Evolutionary conservation across 2,888 invertebrate genomes (phyloP), one percentile per base, ranked within the genome.

Genomic region (Dromius quadrimaculatus): DNA sequence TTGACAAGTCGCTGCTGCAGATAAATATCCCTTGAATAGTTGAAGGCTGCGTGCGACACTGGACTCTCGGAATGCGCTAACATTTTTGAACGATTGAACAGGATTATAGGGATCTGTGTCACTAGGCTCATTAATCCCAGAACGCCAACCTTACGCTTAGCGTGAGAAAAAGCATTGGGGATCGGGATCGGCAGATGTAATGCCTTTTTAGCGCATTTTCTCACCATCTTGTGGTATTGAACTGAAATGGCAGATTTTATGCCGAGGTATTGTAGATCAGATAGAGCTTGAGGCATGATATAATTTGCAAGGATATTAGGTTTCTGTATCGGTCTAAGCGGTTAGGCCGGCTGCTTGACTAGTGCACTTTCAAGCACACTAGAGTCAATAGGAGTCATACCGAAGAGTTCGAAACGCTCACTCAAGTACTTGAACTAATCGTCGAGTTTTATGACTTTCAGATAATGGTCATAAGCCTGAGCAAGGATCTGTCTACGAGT

Each of bases 171-270:
- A 1, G 4, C 20, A 1, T 6, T 50, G 0, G 57, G 9, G 11
- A 64, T 70, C 1, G 20, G 28, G 1, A n/a, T 4, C 2, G 20
- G 19, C 0, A 69, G 61, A n/a, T 70, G 61, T 1, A 70, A 72
- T 3, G 13, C 22, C n/a, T n/a, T 1, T 13, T 50, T 50, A 3
- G 22, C 50, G 8, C n/a, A 9, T 11, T 50, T 50, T n/a, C 22
- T 1, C 13, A 22, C 1, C 11, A n/a, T 1, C 11, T 13, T 1
- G n/a, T 50, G 22, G 50, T 23, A 50, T 1, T 11, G 13, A 1
- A 3, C 13, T 5, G 22, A n/a, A 2, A 17, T 45, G 2, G 3
- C 11, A 2, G 45, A 5, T 13, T 11, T 45, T 2, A 45, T 20
- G 38, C 38, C 38, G 2, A n/a, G 38, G 38, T 38, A 38, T n/a